Conservation (phyloP, 2,797 vertebrate genomes). For the Pyrocephalus nanus region DNA sequence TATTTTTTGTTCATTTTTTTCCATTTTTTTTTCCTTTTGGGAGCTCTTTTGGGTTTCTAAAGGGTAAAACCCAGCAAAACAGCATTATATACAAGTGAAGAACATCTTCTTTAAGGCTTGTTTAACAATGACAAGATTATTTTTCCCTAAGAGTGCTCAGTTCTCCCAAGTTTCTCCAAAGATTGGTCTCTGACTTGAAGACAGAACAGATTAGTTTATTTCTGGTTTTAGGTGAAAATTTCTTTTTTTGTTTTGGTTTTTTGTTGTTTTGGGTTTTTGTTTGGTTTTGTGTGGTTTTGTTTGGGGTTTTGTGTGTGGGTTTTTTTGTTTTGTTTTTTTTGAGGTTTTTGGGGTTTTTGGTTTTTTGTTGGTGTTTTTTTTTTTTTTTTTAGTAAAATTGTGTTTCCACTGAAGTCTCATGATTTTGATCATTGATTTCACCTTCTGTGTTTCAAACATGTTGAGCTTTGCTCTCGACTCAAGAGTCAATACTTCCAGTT, state of each 20-base stretch:
- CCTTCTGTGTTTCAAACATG: neutral
- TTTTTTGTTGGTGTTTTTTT: too few relatives aligned
- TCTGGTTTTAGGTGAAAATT: neutral
- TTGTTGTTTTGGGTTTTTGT: too few relatives aligned
- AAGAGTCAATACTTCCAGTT: neutral
- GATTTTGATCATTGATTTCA: neutral
- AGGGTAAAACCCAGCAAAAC: neutral
- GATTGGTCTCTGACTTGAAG: neutral
- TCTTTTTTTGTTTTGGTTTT: too few relatives aligned
- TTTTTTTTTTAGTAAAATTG: neutral
- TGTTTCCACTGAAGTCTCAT: neutral
- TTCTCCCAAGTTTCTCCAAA: neutral
- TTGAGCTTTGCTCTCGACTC: neutral
- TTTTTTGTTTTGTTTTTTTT: neutral
- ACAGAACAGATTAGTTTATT: neutral
- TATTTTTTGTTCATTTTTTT: neutral
- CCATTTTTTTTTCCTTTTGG: neutral
- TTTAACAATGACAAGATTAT: neutral
- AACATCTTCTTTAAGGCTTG: neutral
- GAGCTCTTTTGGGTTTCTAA: neutral
- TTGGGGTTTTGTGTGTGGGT: rapidly evolving
- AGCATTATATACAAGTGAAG: neutral
- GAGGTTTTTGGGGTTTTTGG: too few relatives aligned
- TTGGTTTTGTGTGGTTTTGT: too few relatives aligned
- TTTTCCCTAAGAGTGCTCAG: neutral